Percentiles rank a stretch among this genome's conserved stretches.
Conservation (phyloP, 2,113 vertebrate genomes). For the Verasper variegatus region DNA sequence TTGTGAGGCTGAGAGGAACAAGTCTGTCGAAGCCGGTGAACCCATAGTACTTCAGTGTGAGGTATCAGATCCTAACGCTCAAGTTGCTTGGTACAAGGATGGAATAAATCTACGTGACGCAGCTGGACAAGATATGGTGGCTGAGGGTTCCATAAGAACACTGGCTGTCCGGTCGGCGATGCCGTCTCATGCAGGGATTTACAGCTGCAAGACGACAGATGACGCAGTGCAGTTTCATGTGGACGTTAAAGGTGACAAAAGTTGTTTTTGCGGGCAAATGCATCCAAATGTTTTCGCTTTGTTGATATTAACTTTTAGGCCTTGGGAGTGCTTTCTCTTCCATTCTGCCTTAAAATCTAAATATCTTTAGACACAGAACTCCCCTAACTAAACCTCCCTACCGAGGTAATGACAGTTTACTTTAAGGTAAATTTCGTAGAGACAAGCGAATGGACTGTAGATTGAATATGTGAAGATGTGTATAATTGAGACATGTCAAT, state of each 20-base stretch:
- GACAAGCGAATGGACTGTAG: too few relatives aligned
- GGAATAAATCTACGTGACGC: slow-evolving; percentile 65
- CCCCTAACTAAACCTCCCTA: background rate
- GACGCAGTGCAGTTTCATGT: slow-evolving; percentile 77
- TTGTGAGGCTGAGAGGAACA: slow-evolving; percentile 73
- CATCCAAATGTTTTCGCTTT: background rate
- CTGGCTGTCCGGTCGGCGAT: slow-evolving; percentile 64
- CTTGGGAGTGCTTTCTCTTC: background rate
- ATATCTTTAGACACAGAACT: background rate
- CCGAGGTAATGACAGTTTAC: background rate
- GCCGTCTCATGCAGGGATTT: slow-evolving; percentile 71
- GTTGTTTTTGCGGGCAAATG: slow-evolving; percentile 22
- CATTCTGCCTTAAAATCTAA: background rate
- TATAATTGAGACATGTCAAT: too few relatives aligned
- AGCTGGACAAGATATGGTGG: slow-evolving; percentile 55
- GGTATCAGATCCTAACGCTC: slow-evolving; percentile 67
- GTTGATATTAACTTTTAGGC: background rate
- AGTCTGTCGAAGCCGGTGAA: slow-evolving; percentile 71
- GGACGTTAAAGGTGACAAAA: slow-evolving; percentile 83
- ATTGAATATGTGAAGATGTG: too few relatives aligned
- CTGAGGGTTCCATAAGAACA: slow-evolving; percentile 67
- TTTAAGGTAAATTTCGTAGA: too few relatives aligned
- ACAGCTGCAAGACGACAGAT: slow-evolving; percentile 76
- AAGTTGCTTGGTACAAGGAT: slow-evolving; percentile 75
- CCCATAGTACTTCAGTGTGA: slow-evolving; percentile 69